Base-by-base conservation (phyloP, 2,888 invertebrate species). In the Apocheima hispidaria region DNA sequence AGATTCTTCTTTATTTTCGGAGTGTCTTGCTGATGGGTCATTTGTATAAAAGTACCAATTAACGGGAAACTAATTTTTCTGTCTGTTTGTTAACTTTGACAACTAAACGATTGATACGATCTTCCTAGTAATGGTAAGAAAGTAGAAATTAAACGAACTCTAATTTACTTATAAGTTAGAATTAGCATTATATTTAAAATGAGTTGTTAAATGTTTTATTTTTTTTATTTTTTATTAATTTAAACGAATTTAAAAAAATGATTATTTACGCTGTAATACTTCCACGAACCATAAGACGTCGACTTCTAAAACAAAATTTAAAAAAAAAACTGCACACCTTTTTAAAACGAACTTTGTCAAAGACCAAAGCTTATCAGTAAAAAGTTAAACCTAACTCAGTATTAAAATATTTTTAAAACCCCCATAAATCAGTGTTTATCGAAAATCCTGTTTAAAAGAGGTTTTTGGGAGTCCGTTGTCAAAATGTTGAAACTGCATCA, bases 371-470 rank as follows among this genome's bases (percentile, higher is more conserved):
- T 48, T 64, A 68, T 71, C 73, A 38, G 38, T 26, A 44, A 57
- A 64, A 70, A 70, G 50, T 66, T 60, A 62, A 69, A 62, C 69
- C 69, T 69, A 69, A 74, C 60, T 69, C 71, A 72, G 69, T 67
- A 74, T 75, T 71, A 72, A 76, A 71, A 74, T 75, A 79, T 72
- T 65, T 71, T 63, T 65, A 61, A 69, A 73, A 72, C 65, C 73
- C 69, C 56, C 75, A 82, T 82, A 83, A 81, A 84, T 82, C 74
- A 62, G 64, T 60, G 58, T 71, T 78, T 74, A 78, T 78, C 77
- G 70, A 78, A 75, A 81, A 77, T 73, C 56, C 52, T 60, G 75
- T 51, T 72, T 73, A 78, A 81, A 81, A 70, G 79, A 74, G 66
- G 59, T 60, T 50, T n/a, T 65, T 61, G 54, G 44, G 28, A 28